Evolutionary conservation across 1,140 invertebrate species (phyloP).

Genomic region (Spodoptera litura): DNA sequence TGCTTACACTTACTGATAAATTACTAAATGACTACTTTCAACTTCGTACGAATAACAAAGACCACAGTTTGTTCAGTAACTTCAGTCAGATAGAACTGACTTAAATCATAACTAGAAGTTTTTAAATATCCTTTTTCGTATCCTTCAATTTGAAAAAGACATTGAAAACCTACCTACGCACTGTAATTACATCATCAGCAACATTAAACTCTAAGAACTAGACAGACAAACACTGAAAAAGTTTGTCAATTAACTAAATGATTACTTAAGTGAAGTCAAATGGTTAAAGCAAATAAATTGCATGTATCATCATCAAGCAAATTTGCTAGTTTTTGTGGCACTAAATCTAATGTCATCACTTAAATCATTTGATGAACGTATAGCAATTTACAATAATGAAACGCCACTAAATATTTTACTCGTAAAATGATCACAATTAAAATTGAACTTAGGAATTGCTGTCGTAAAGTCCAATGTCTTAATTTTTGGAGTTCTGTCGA

Average conservation of each 20-base stretch:
- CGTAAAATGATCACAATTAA: slow-evolving; percentile 3
- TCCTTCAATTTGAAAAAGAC: too few species aligned
- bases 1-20: too few species aligned
- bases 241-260: not conserved
- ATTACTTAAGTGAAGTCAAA: not conserved
- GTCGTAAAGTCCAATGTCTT: slow-evolving; percentile 5
- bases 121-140: too few species aligned
- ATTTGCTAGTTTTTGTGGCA: slow-evolving; percentile 6
- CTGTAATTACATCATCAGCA: too few species aligned
- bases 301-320: slow-evolving; percentile 8
- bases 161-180: too few species aligned
- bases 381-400: slow-evolving; percentile 10
- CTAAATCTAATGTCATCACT: slow-evolving; percentile 17
- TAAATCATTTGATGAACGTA: not conserved
- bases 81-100: too few species aligned
- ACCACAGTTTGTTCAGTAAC: too few species aligned
- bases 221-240: not conserved
- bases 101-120: too few species aligned
- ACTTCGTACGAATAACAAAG: too few species aligned
- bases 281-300: not conserved
- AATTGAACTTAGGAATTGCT: not conserved
- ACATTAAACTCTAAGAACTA: not conserved
- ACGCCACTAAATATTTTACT: not conserved
- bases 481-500: not conserved
- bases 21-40: too few species aligned